Percentiles rank a stretch among this genome's conserved stretches.
phyloP scores from a whole-genome alignment of 1,140 invertebrate genomes.

The Stratiolaelaps scimitus region DNA sequence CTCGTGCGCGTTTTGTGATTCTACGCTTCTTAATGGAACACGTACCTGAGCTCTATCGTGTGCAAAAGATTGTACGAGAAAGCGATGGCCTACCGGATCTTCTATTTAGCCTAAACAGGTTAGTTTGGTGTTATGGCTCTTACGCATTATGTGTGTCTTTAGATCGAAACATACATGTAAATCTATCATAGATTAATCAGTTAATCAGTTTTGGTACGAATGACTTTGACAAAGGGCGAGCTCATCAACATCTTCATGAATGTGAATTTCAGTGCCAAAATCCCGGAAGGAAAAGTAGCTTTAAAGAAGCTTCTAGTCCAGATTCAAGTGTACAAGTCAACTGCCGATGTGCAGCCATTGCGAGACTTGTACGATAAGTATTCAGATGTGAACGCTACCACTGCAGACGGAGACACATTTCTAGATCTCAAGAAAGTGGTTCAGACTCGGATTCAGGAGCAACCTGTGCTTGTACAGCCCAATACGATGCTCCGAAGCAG shows the following conservation, averaged over 20 bases:
- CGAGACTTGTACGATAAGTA: constrained; percentile 60
- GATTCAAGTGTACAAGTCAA: constrained; percentile 60
- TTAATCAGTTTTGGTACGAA: too few species aligned
- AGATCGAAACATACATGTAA: too few species aligned
- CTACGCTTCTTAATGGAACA: constrained; percentile 72
- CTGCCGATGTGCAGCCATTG: constrained; percentile 57
- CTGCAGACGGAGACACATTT: not conserved
- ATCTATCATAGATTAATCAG: too few species aligned
- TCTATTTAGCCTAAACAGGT: constrained; percentile 59
- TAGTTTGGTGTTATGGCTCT: constrained; percentile 62
- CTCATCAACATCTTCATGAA: not conserved
- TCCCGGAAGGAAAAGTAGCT: constrained; percentile 60
- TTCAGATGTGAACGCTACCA: constrained; percentile 54
- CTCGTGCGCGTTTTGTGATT: constrained; percentile 73
- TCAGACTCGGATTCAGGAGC: not conserved
- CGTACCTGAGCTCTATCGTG: constrained; percentile 61
- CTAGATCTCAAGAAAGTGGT: not conserved
- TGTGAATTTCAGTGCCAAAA: not conserved
- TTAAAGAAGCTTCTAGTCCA: constrained; percentile 56
- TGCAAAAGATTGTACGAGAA: constrained; percentile 50
- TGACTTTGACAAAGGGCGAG: too few species aligned
- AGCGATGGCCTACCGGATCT: constrained; percentile 42
- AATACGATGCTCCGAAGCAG: not conserved
- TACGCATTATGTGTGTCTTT: too few species aligned
- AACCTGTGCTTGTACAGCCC: not conserved